A percentile compares a stretch with the other conserved stretches of the same genome.
These are phyloP conservation scores for Pseudopleuronectes americanus DNA, from an alignment of 2,797 vertebrate species.

Conservation along the genomic window DNA sequence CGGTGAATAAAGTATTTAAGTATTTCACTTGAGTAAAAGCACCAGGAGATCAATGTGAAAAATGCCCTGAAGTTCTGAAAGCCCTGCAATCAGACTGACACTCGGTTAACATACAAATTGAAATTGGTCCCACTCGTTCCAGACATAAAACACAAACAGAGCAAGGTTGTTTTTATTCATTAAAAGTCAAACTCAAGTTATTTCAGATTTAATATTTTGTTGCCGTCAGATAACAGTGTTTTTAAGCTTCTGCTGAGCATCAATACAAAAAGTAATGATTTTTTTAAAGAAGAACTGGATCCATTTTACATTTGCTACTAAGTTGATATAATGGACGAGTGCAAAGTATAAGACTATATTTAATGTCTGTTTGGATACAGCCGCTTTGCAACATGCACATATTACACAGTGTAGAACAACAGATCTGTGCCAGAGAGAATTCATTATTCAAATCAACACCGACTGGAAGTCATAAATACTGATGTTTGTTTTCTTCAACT, in stretches of 20 bases:
- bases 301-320: constrained; percentile 1
- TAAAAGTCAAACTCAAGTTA: neutral
- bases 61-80: no score
- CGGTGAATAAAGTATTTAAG: neutral
- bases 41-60: no score
- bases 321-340: constrained; percentile 6
- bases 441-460: constrained; percentile 15
- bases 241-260: constrained; percentile 20
- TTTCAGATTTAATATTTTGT: constrained; percentile 9
- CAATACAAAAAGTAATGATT: constrained; percentile 28
- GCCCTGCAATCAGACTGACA: neutral
- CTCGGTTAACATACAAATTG: no score
- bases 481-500: constrained; percentile 1
- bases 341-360: neutral
- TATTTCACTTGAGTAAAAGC: no score
- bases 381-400: neutral
- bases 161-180: neutral
- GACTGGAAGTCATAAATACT: neutral
- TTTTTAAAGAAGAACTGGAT: neutral
- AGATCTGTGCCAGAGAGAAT: neutral
- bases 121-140: no score
- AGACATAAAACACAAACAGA: neutral
- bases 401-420: neutral
- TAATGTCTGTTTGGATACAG: constrained; percentile 16
- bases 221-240: constrained; percentile 9